Evolutionary conservation across 2,888 invertebrate genomes (phyloP), one percentile per base, ranked within the genome.

Genomic region (Myopa tessellatipennis): DNA sequence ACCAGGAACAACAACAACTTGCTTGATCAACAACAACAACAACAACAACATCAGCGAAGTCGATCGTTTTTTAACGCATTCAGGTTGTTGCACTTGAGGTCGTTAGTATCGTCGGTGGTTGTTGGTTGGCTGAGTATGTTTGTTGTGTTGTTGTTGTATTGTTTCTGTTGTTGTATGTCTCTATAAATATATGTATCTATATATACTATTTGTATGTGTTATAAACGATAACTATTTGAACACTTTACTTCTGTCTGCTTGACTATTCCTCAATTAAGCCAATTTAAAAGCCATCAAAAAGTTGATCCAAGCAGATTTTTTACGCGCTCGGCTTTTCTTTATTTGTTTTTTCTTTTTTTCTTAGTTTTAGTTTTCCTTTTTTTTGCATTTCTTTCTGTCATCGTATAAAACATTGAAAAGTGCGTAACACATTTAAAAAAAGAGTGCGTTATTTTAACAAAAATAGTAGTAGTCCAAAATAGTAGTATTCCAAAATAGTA

Each of bases 51-150:
- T 45, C 61, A 14, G 12, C 34, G 8, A 73, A n/a, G 36, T 65
- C 70, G 70, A 45, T 40, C 34, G 34, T 73, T 45, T 73, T 72
- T 61, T 40, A 26, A 60, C 45, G 61, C 60, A 61, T 80, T 83
- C 83, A 85, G 85, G 85, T 85, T 84, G 85, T 85, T 86, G 85
- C 85, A 85, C 85, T 85, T 83, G 86, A 86, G 85, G 84, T 85
- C 86, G 84, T 85, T 86, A 83, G 82, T 85, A 83, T 85, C 83
- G 81, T 81, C 84, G 18, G 16, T 38, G 14, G 4, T 52, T 70
- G 26, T 14, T 26, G 36, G 5, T 55, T 26, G 6, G 2, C 0
- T 26, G 16, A 26, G 2, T 45, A 45, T 38, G 14, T 16, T 40
- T 14, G 40, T 45, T 38, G 34, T 65, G 36, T 36, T 65, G 50